Evolutionary conservation across 2,113 vertebrate genomes (phyloP).

Genomic region (Delphinus delphis): DNA sequence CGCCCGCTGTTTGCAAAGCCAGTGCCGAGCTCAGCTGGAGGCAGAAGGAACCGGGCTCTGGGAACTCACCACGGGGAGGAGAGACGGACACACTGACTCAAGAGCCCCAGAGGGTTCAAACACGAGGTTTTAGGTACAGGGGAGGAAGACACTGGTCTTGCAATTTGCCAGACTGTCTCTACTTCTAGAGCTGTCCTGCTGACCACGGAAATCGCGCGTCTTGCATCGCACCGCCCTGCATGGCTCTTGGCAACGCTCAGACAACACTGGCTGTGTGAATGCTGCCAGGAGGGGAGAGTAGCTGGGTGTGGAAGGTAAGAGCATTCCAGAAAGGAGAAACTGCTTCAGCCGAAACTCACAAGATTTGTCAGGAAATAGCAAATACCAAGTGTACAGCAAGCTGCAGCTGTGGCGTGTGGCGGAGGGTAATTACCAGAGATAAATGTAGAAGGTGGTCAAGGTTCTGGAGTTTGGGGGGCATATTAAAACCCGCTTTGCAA

Average conservation of each 20-base stretch:
- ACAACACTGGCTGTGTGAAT: accelerated
- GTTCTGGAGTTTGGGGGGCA: not conserved
- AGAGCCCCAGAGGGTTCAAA: not conserved
- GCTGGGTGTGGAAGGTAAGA: not conserved
- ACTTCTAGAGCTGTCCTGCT: not conserved
- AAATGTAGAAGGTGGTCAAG: not conserved
- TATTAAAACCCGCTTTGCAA: not conserved
- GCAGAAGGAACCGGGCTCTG: not conserved
- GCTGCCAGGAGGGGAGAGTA: not conserved
- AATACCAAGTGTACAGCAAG: not conserved
- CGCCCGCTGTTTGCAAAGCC: not conserved
- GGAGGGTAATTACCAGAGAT: not conserved
- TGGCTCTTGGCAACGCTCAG: not conserved
- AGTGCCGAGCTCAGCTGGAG: not conserved
- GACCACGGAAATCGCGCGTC: not conserved
- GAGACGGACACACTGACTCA: not conserved
- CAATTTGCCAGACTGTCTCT: not conserved
- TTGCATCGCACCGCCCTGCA: not conserved
- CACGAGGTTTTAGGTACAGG: not conserved
- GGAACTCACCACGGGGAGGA: not conserved
- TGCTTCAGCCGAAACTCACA: not conserved
- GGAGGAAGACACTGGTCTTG: not conserved
- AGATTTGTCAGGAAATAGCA: not conserved
- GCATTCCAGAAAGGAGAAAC: not conserved
- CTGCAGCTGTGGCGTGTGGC: accelerated